Evolutionary conservation across 1,140 invertebrate genomes (phyloP).

Genomic region (Ceratosolen solmsi): DNA sequence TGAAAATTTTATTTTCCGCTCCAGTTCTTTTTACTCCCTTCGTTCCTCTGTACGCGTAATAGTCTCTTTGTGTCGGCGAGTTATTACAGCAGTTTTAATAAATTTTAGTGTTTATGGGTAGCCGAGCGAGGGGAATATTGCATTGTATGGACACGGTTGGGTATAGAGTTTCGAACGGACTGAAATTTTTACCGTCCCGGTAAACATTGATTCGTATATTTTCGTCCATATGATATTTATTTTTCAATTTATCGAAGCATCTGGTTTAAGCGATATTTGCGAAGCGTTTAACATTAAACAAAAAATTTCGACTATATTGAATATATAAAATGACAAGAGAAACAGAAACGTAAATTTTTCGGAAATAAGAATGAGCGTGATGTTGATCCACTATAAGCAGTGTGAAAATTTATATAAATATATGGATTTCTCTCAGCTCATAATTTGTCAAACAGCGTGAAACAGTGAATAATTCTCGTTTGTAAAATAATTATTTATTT

Average conservation of each 20-base stretch:
- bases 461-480: too few relatives aligned
- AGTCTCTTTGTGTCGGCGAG: background rate
- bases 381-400: background rate
- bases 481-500: too few relatives aligned
- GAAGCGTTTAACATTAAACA: background rate
- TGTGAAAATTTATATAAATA: background rate
- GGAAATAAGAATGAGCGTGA: background rate
- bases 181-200: background rate
- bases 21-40: background rate
- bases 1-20: conserved; percentile 40
- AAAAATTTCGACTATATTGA: background rate
- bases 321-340: background rate
- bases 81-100: conserved; percentile 32
- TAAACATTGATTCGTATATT: conserved; percentile 5
- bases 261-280: background rate
- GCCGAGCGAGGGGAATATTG: background rate
- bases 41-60: background rate
- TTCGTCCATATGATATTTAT: background rate
- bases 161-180: background rate
- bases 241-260: background rate
- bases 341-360: background rate
- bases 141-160: background rate
- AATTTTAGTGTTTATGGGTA: conserved; percentile 21
- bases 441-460: too few relatives aligned
- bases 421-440: too few relatives aligned